Percentiles rank a stretch among this genome's conserved stretches.
Conservation (phyloP, 2,797 vertebrate species). For the Anguilla obscura region DNA sequence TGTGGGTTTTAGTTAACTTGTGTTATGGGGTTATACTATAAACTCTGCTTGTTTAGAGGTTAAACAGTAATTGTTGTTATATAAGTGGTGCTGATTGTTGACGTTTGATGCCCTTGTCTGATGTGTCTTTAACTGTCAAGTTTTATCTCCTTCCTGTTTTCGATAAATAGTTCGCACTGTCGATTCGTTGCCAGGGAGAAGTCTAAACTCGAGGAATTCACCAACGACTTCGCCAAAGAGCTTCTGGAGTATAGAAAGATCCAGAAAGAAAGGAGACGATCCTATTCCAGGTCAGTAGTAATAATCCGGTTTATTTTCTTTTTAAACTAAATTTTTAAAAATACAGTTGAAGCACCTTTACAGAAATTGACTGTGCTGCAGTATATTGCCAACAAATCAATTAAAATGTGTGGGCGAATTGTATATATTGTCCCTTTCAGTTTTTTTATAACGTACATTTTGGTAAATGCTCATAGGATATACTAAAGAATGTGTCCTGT, state of each 20-base stretch:
- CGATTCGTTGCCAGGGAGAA: constrained; percentile 80
- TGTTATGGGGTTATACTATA: background rate
- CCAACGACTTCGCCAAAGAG: constrained; percentile 99
- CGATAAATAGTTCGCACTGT: constrained; percentile 46
- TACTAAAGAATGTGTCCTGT: background rate
- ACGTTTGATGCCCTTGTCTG: constrained; percentile 17
- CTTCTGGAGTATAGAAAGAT: constrained; percentile 97
- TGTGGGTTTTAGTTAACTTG: background rate
- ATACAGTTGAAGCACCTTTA: background rate
- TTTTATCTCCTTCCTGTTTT: constrained; percentile 48
- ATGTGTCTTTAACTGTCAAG: constrained; percentile 42
- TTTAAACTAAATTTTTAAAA: background rate
- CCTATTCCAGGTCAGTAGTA: constrained; percentile 90
- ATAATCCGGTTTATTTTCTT: background rate
- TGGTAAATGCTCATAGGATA: background rate
- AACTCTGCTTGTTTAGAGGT: background rate
- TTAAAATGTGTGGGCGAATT: background rate
- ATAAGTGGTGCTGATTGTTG: constrained; percentile 6
- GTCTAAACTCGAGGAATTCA: constrained; percentile 98
- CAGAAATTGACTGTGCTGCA: background rate
- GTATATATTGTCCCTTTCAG: background rate
- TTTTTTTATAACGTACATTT: too few species aligned
- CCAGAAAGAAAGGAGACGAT: constrained; percentile 91
- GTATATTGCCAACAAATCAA: background rate
- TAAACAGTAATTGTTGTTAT: background rate